phyloP scores from a whole-genome alignment of 2,888 invertebrate species.

The Seira sanloemensis region DNA sequence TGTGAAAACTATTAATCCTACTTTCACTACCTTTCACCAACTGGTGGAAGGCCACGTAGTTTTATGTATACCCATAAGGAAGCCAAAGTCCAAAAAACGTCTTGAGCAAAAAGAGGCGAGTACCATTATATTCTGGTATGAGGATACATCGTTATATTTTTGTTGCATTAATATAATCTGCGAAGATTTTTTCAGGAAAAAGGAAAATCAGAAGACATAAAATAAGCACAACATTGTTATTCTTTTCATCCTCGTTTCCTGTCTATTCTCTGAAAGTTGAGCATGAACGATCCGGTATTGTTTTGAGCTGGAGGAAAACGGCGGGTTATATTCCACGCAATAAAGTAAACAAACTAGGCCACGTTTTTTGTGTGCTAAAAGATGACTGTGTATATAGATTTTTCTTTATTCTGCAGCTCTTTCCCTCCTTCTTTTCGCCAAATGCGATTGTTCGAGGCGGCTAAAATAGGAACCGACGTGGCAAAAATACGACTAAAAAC shows the following conservation, averaged over 20 bases:
- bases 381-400: not conserved
- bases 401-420: not conserved
- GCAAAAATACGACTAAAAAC: not conserved
- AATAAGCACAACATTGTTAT: not conserved
- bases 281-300: not conserved
- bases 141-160: not conserved
- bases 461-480: not conserved
- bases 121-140: too few relatives aligned
- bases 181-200: not conserved
- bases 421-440: too few relatives aligned
- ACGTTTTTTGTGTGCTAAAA: not conserved
- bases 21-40: not conserved
- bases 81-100: not conserved
- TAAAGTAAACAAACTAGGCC: constrained; percentile 11
- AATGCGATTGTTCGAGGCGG: not conserved
- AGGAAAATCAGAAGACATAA: not conserved
- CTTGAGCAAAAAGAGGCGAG: too few relatives aligned
- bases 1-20: not conserved
- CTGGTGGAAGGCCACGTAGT: not conserved
- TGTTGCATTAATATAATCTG: not conserved
- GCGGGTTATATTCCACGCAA: not conserved
- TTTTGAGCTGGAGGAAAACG: not conserved
- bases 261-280: not conserved
- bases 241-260: not conserved
- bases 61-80: not conserved